Evolutionary conservation across 2,888 invertebrate genomes (phyloP), one percentile per base, ranked within the genome.

Genomic region (Lasioglossum figueresi): DNA sequence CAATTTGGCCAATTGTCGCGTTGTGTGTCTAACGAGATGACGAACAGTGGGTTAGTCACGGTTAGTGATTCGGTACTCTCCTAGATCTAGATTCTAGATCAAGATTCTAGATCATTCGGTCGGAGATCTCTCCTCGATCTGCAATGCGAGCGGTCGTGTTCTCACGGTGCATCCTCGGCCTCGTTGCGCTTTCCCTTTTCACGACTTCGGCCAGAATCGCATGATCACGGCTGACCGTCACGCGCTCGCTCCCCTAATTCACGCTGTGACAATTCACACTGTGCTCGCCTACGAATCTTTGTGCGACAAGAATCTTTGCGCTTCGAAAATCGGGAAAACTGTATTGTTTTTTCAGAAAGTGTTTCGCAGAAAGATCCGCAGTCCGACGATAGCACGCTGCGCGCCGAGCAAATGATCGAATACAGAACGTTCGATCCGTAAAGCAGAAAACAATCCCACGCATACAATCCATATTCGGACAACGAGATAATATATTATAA

Each of bases 1-100:
- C 45, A 73, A 76, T 78, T 90, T 93, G 93, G 93, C 93, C 93
- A 90, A 93, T 91, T 93, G 86, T 91, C 91, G 90, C 93, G 93
- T 93, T 93, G 93, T 93, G 93, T 93, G 93, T 93, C 93, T 92
- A 92, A 82, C 87, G 89, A 89, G 89, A 91, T 91, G 87, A 85
- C 80, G 83, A 74, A 16, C 66, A 78, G 76, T 43, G 76, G 40
- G 63, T 89, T 91, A 91, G 89, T 89, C 80, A 83, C 72, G 79
- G 73, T 89, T 90, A 90, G 70, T 83, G 45, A 45, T 37, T 79
- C 37, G 71, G 23, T 82, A 74, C 56, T 66, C 23, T 59, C 27
- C 66, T 31, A 31, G 27, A 74, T 59, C 34, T 45, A 45, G 34
- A 16, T 71, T 56, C 34, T 31, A 31, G n/a, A 77, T 59, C 34